Evolutionary conservation across 2,113 vertebrate genomes (phyloP), one percentile per base, ranked within the genome.

Genomic region (Labeo catla): DNA sequence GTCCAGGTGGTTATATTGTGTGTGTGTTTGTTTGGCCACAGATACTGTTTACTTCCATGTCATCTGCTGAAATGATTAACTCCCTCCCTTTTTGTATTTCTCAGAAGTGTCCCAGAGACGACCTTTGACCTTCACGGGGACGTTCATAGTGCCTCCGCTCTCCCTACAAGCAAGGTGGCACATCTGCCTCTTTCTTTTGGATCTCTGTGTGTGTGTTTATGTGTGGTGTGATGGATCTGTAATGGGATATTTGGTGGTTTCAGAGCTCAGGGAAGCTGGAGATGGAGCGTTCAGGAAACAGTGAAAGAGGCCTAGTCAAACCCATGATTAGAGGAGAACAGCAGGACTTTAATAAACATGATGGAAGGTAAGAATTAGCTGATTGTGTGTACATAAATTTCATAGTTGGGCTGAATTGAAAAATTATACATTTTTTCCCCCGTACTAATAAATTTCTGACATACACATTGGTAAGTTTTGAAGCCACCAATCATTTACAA

Each of bases 81-180:
- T 13, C 39, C 6, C 39, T 6, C 15, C 70, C 11, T 59, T 49
- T 34, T 10, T 77, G 12, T 39, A 11, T 80, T 23, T 83, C 81
- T 59, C 90, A 98, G 98, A 90, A 93, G 94, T 63, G 94, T 99
- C 39, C 96, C 97, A 84, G 98, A 99, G 94, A 97, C 98, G 0
- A 96, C 96, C 49, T 99, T 99, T 92, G 98, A 98, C 89, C 93
- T 97, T 83, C 97, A 98, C 90, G 98, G 97, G 88, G 98, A 99
- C 87, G 86, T 98, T 92, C 97, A 96, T 91, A 96, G 96, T 86
- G 95, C 95, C 90, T 90, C 95, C 28, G 95, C 95, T 1, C 90
- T 99, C 45, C 95, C 97, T 9, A 94, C 94, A 78, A 99, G 97
- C 96, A 98, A 97, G 98, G 98, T 99, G 94, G 54, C 88, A 21